Evolutionary conservation across 2,888 invertebrate genomes (phyloP).

Genomic region (Acanthacorydalis orientalis): DNA sequence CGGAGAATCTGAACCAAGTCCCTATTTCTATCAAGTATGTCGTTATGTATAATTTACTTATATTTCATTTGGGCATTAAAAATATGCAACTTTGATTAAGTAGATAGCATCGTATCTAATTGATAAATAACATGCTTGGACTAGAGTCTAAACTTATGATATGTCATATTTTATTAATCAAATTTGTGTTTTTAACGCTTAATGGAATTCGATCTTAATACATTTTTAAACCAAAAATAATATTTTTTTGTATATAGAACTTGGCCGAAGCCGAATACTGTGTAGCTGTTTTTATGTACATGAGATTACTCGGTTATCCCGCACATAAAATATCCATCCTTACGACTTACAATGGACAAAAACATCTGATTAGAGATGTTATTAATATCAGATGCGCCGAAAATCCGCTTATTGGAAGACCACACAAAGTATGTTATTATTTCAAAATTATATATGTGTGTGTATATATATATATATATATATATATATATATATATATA

Average conservation of each 20-base stretch:
- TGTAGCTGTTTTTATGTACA: conserved; percentile 95
- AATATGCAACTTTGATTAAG: background rate
- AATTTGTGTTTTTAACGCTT: too few species aligned
- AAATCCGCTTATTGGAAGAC: conserved; percentile 88
- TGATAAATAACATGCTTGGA: too few species aligned
- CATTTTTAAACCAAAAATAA: background rate
- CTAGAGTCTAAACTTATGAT: too few species aligned
- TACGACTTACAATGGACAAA: conserved; percentile 98
- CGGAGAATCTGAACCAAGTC: conserved; percentile 95
- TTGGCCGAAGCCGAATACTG: conserved; percentile 85
- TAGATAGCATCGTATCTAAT: too few species aligned
- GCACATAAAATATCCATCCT: conserved; percentile 92
- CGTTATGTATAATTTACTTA: background rate
- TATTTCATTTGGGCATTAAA: background rate
- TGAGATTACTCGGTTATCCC: conserved; percentile 93
- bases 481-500: too few species aligned
- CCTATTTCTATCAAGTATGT: conserved; percentile 89
- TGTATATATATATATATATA: too few species aligned
- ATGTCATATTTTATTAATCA: too few species aligned
- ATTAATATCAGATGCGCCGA: conserved; percentile 83
- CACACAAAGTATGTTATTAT: conserved; percentile 52
- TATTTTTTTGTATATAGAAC: conserved; percentile 34
- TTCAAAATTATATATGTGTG: too few species aligned
- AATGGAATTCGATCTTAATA: background rate
- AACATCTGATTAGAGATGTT: conserved; percentile 91